A percentile compares a stretch with the other conserved stretches of the same genome.
Evolutionary conservation across 2,113 vertebrate species (phyloP).

Genomic region (Salvelinus fontinalis): DNA sequence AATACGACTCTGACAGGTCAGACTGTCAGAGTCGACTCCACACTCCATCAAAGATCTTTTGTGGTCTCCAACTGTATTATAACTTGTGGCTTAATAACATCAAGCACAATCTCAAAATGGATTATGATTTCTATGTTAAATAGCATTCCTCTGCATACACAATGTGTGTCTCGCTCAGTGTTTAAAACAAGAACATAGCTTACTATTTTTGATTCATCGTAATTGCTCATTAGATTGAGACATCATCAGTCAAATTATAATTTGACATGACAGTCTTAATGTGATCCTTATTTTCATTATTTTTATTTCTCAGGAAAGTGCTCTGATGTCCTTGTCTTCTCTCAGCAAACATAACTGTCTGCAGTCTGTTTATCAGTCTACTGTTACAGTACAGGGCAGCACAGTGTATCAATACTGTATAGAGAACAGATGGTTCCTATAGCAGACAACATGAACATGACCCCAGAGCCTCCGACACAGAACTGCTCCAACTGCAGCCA

Average conservation of each 20-base stretch:
- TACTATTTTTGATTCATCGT: constrained; percentile 39
- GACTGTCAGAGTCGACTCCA: not conserved
- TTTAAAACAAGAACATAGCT: constrained; percentile 28
- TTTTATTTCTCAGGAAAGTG: constrained; percentile 39
- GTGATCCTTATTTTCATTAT: constrained; percentile 60
- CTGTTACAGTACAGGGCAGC: constrained; percentile 30
- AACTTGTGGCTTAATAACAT: constrained; percentile 25
- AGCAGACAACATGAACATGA: constrained; percentile 71
- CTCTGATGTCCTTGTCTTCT: constrained; percentile 35
- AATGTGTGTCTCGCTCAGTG: constrained; percentile 23
- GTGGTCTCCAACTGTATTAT: not conserved
- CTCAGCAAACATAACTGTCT: constrained; percentile 24
- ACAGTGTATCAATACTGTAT: constrained; percentile 13
- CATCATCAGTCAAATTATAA: constrained; percentile 59
- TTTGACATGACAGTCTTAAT: constrained; percentile 58
- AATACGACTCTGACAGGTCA: not conserved
- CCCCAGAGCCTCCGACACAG: constrained; percentile 60
- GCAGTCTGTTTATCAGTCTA: constrained; percentile 12
- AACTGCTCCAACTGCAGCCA: constrained; percentile 92
- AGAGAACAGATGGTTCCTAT: constrained; percentile 75
- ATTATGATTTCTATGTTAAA: constrained; percentile 34
- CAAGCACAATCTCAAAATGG: constrained; percentile 28
- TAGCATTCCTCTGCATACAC: constrained; percentile 36
- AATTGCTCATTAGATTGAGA: constrained; percentile 48
- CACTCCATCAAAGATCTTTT: constrained; percentile 4